A percentile compares a stretch with the other conserved stretches of the same genome.
Conservation (phyloP, 2,888 invertebrate species). For the Epirrita christyi region DNA sequence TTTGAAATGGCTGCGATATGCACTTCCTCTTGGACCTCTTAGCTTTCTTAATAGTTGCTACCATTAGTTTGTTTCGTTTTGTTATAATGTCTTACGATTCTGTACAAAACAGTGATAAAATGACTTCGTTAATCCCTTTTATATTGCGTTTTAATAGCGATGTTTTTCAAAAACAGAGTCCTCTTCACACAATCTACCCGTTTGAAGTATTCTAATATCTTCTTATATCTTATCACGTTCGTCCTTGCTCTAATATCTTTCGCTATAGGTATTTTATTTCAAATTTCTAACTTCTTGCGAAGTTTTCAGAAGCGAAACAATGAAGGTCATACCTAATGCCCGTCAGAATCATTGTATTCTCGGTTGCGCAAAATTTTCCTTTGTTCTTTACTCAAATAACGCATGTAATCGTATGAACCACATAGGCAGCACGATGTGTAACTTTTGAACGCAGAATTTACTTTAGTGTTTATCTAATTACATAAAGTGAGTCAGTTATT, state of each 20-base stretch:
- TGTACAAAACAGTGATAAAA: background rate
- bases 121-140: background rate
- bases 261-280: background rate
- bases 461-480: slow-evolving; percentile 17
- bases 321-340: slow-evolving; percentile 26
- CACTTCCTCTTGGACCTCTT: slow-evolving; percentile 17
- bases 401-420: slow-evolving; percentile 23
- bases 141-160: background rate
- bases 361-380: slow-evolving; percentile 39
- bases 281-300: slow-evolving; percentile 13
- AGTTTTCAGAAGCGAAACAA: slow-evolving; percentile 27
- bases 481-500: slow-evolving; percentile 10
- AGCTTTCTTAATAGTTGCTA: slow-evolving; percentile 14
- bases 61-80: slow-evolving; percentile 5
- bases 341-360: slow-evolving; percentile 35
- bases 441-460: slow-evolving; percentile 18
- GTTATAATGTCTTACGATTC: background rate
- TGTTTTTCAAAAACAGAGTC: background rate
- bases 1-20: slow-evolving; percentile 16
- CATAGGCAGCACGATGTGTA: slow-evolving; percentile 22
- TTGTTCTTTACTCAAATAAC: slow-evolving; percentile 35
- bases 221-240: background rate
- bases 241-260: background rate
- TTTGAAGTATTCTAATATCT: no score
- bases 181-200: background rate